These are phyloP conservation scores for Polydrusus tereticollis DNA, from an alignment of 2,888 invertebrate species.

Conservation along the genomic window DNA sequence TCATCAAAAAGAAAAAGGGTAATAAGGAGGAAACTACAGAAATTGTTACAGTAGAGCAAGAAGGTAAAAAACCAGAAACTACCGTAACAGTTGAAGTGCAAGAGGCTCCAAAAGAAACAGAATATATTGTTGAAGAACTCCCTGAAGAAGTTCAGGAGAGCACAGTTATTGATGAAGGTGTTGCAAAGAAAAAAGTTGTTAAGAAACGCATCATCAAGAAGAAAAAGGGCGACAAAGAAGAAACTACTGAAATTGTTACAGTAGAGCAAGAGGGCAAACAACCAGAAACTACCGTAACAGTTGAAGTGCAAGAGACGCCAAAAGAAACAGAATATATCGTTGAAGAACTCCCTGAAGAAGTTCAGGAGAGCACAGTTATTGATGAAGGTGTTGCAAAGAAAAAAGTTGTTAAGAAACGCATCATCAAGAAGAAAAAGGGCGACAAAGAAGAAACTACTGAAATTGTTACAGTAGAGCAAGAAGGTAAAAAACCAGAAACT, in stretches of 20 bases:
- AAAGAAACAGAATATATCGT: conserved; percentile 47
- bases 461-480: conserved; percentile 62
- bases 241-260: conserved; percentile 63
- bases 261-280: conserved; percentile 47
- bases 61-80: conserved; percentile 57
- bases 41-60: conserved; percentile 60
- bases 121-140: conserved; percentile 59
- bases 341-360: conserved; percentile 56
- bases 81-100: conserved; percentile 54
- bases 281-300: conserved; percentile 51
- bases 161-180: conserved; percentile 46
- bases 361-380: conserved; percentile 54
- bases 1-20: conserved; percentile 56
- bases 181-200: conserved; percentile 55
- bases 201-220: conserved; percentile 66
- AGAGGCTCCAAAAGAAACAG: conserved; percentile 59
- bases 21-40: conserved; percentile 61
- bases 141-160: conserved; percentile 61
- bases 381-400: conserved; percentile 55
- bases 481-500: conserved; percentile 53
- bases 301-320: conserved; percentile 55
- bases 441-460: conserved; percentile 60
- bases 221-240: conserved; percentile 61
- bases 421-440: conserved; percentile 59
- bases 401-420: conserved; percentile 51